phyloP scores from a whole-genome alignment of 2,888 invertebrate species.

The Morpho deidamia region DNA sequence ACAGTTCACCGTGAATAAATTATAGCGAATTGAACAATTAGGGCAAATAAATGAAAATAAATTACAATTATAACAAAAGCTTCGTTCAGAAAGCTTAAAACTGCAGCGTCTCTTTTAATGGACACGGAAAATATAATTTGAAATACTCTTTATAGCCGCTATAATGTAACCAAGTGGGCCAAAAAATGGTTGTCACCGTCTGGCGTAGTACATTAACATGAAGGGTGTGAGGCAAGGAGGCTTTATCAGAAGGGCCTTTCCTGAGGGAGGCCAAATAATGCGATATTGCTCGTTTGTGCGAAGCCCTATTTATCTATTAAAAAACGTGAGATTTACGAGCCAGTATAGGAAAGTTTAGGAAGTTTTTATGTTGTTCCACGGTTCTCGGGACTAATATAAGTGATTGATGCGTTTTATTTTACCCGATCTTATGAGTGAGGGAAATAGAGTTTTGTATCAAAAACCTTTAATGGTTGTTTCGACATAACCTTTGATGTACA shows the following conservation, averaged over 20 bases:
- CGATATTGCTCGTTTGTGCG: constrained; percentile 78
- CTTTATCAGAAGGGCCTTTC: constrained; percentile 77
- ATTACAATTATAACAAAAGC: constrained; percentile 37
- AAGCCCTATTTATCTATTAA: constrained; percentile 79
- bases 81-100: constrained; percentile 43
- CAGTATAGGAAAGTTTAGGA: constrained; percentile 70
- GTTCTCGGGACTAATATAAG: constrained; percentile 63
- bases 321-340: constrained; percentile 71
- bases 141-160: constrained; percentile 73
- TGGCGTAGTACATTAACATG: constrained; percentile 76
- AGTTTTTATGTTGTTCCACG: constrained; percentile 71
- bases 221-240: constrained; percentile 74
- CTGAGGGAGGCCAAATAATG: constrained; percentile 77
- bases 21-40: constrained; percentile 19
- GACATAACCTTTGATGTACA: too few relatives aligned
- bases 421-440: constrained; percentile 29
- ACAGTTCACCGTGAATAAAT: constrained; percentile 30
- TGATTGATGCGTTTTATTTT: constrained; percentile 68
- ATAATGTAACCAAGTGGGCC: constrained; percentile 77
- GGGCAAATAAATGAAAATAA: constrained; percentile 21
- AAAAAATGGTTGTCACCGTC: constrained; percentile 79
- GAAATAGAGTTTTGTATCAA: constrained; percentile 2
- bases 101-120: constrained; percentile 71
- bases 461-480: too few relatives aligned
- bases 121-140: constrained; percentile 75